phyloP scores from a whole-genome alignment of 2,113 vertebrate species.

The Acrocephalus kingi region DNA sequence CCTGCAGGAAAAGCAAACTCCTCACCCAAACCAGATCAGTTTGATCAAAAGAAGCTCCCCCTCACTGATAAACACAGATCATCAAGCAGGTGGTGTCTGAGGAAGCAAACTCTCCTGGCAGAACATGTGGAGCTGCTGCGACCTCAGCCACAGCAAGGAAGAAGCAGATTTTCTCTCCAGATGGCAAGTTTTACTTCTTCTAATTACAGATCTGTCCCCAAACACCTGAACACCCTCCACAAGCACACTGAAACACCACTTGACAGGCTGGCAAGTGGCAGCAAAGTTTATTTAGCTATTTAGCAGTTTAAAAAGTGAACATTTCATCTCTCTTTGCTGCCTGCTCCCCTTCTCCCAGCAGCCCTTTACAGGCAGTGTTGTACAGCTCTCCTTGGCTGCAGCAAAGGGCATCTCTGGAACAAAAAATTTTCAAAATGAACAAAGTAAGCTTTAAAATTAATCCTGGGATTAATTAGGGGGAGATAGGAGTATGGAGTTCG shows the following conservation, averaged over 20 bases:
- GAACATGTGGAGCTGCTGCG: neutral
- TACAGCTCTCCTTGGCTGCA: neutral
- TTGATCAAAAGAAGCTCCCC: neutral
- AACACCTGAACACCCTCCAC: slow-evolving; percentile 1
- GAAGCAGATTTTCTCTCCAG: slow-evolving; percentile 41
- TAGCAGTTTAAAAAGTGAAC: neutral
- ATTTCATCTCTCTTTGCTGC: neutral
- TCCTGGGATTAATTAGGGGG: slow-evolving; percentile 21
- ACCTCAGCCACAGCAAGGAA: neutral
- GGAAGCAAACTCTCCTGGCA: neutral
- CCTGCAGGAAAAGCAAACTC: neutral
- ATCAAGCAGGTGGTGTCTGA: neutral
- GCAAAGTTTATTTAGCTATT: neutral
- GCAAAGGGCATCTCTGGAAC: neutral
- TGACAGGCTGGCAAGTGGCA: neutral
- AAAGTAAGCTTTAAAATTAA: slow-evolving; percentile 18
- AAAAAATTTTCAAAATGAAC: neutral
- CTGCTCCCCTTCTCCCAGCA: neutral
- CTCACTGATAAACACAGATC: neutral
- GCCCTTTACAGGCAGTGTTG: neutral
- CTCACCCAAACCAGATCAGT: neutral
- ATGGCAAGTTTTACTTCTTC: slow-evolving; percentile 24
- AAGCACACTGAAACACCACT: neutral
- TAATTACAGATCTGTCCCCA: neutral
- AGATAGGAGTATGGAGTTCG: neutral